These are phyloP conservation scores for Eptatretus burgeri DNA, from an alignment of 2,113 vertebrate genomes.

Conservation along the genomic window DNA sequence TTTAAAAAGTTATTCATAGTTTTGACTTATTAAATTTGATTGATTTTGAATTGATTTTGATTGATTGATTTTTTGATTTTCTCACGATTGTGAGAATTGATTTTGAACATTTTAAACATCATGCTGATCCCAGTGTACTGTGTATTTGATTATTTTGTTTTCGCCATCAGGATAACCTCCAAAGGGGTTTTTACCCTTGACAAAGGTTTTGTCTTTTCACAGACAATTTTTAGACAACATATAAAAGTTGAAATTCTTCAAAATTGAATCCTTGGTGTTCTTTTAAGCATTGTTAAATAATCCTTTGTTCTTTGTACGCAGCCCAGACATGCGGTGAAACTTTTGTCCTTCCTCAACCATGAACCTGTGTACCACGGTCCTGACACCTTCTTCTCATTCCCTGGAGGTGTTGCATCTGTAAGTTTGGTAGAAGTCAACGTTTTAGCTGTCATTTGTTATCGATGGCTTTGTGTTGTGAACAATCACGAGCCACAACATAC, in stretches of 20 bases:
- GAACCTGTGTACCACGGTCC: constrained; percentile 74
- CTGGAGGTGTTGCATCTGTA: constrained; percentile 86
- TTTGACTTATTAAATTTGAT: too few relatives aligned
- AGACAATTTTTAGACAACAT: neutral
- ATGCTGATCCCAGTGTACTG: neutral
- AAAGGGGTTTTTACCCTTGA: neutral
- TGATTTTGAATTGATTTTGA: too few relatives aligned
- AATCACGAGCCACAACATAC: too few relatives aligned
- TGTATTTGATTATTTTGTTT: neutral
- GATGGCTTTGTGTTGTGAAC: too few relatives aligned
- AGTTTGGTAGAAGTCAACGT: constrained; percentile 14
- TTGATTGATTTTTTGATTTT: too few relatives aligned
- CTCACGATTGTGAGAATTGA: too few relatives aligned
- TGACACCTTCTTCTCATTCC: constrained; percentile 92
- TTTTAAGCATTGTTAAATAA: neutral
- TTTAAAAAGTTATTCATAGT: neutral
- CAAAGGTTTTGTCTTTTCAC: neutral
- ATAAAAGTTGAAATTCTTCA: neutral
- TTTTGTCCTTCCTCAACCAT: constrained; percentile 65
- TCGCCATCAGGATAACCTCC: neutral
- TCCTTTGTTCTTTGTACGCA: constrained; percentile 15
- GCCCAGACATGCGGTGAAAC: constrained; percentile 73
- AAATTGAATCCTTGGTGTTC: neutral
- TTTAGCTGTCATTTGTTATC: too few relatives aligned
- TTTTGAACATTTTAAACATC: too few relatives aligned